phyloP scores from a whole-genome alignment of 30 jellyfish, hydroid and myxozoan genomes.

The Aurelia aurita complex sp. Pacific region DNA sequence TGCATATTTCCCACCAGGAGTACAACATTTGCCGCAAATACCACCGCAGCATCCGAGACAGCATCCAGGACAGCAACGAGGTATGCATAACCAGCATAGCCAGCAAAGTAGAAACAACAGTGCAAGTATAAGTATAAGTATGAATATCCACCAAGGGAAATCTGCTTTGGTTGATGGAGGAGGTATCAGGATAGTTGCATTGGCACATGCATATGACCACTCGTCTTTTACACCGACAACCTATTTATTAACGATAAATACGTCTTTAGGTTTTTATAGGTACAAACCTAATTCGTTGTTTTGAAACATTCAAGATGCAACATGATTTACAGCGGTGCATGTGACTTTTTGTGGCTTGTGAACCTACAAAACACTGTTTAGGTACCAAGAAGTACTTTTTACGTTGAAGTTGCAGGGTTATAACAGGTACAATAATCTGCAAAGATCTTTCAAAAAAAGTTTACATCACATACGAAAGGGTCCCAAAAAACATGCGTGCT shows the following conservation, averaged over 20 bases:
- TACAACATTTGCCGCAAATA: conserved; percentile 70
- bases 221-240: conserved; percentile 31
- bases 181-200: conserved; percentile 11
- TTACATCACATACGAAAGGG: too few species aligned
- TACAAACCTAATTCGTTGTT: too few species aligned
- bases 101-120: conserved; percentile 76
- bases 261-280: too few species aligned
- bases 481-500: too few species aligned
- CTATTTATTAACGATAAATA: background rate
- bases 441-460: too few species aligned
- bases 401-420: too few species aligned
- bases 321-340: too few species aligned
- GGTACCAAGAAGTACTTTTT: too few species aligned
- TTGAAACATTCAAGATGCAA: too few species aligned
- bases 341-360: too few species aligned
- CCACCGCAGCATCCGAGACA: conserved; percentile 71
- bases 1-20: conserved; percentile 81
- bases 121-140: conserved; percentile 70
- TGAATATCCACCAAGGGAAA: conserved; percentile 93
- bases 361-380: too few species aligned
- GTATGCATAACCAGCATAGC: conserved; percentile 92
- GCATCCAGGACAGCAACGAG: conserved; percentile 82
- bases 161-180: conserved; percentile 22
- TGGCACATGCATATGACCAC: conserved; percentile 38
- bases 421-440: too few species aligned